These are phyloP conservation scores for Gobius niger DNA, from an alignment of 2,113 vertebrate species.

Conservation along the genomic window DNA sequence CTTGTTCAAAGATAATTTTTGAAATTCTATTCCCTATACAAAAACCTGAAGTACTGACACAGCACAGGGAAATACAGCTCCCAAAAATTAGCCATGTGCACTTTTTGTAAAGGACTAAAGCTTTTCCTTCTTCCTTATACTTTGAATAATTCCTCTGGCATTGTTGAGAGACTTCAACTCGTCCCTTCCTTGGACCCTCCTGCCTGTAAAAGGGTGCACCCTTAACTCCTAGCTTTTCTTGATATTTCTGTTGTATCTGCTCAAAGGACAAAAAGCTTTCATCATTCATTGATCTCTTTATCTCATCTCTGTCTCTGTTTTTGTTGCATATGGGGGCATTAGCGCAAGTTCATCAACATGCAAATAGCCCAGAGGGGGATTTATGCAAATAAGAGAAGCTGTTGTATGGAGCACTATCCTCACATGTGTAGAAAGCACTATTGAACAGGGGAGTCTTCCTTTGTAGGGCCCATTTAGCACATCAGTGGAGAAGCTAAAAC, in stretches of 20 bases:
- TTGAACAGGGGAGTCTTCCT: conserved; percentile 13
- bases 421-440: conserved; percentile 41
- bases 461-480: no score
- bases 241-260: conserved; percentile 32
- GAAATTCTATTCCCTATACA: no score
- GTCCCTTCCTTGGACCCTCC: background rate
- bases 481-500: conserved; percentile 5
- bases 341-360: conserved; percentile 73
- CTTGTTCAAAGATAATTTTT: no score
- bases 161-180: conserved; percentile 1
- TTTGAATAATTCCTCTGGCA: conserved; percentile 4
- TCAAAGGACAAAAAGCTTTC: conserved; percentile 54
- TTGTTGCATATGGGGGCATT: conserved; percentile 60
- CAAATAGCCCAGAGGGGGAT: conserved; percentile 76
- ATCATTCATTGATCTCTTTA: conserved; percentile 59
- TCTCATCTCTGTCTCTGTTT: conserved; percentile 49
- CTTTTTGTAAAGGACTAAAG: no score
- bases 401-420: conserved; percentile 21
- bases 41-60: no score
- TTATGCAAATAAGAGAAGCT: conserved; percentile 65
- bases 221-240: conserved; percentile 46
- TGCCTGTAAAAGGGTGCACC: conserved; percentile 31
- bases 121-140: background rate
- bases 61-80: no score
- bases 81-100: no score